phyloP scores from a whole-genome alignment of 2,113 vertebrate species.

The Salvelinus sp. region DNA sequence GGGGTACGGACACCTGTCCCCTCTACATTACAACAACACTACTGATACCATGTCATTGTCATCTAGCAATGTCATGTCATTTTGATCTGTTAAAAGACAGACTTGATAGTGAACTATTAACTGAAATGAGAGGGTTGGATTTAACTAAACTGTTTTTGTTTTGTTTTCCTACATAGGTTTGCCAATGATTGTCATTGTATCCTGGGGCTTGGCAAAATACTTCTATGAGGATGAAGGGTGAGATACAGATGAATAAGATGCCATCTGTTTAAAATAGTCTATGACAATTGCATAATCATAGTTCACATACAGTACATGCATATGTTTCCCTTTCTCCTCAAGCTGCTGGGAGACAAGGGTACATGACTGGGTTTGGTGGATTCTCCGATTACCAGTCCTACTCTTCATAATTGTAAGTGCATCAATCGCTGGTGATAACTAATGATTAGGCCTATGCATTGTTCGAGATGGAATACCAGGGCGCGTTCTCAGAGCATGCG shows the following conservation, averaged over 20 bases:
- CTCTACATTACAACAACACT: not conserved
- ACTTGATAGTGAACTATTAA: not conserved
- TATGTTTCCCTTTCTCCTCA: not conserved
- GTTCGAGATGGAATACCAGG: not conserved
- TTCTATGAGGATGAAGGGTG: constrained; percentile 87
- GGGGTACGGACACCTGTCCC: constrained; percentile 77
- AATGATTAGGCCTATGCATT: not conserved
- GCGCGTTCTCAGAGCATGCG: no score
- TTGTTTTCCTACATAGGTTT: constrained; percentile 68
- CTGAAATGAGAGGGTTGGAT: not conserved
- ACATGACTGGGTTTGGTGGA: constrained; percentile 86
- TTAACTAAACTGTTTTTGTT: not conserved
- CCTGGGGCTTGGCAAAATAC: constrained; percentile 83
- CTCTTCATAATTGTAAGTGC: constrained; percentile 85
- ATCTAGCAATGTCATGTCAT: not conserved
- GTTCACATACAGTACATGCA: not conserved
- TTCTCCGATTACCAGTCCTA: constrained; percentile 87
- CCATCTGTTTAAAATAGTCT: not conserved
- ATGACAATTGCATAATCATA: not conserved
- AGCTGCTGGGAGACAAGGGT: constrained; percentile 91
- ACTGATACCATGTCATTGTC: not conserved
- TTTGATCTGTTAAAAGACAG: not conserved
- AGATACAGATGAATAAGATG: constrained; percentile 24
- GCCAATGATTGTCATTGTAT: constrained; percentile 76
- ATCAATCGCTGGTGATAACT: not conserved